A percentile compares a stretch with the other conserved stretches of the same genome.
Conservation (phyloP, 2,113 vertebrate species). For the Donacobius atricapilla region DNA sequence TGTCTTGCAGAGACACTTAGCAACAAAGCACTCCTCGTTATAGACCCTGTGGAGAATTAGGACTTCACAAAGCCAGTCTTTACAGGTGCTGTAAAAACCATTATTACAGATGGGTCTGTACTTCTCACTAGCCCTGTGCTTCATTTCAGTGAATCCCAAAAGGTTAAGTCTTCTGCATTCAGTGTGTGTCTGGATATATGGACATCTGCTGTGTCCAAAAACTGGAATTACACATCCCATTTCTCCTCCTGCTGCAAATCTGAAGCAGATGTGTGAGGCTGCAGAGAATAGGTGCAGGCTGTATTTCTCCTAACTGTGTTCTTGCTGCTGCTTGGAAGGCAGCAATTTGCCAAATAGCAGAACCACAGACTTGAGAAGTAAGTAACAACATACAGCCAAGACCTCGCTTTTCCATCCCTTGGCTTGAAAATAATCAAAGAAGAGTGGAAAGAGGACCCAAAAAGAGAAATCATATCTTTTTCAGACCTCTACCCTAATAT, state of each 20-base stretch:
- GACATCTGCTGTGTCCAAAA: background rate
- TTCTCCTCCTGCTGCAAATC: background rate
- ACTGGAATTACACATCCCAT: background rate
- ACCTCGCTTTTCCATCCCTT: background rate
- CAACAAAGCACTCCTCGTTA: background rate
- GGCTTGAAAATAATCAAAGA: background rate
- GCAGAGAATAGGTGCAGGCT: background rate
- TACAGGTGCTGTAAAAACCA: background rate
- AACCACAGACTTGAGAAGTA: background rate
- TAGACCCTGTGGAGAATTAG: background rate
- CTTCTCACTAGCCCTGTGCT: background rate
- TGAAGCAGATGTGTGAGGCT: background rate
- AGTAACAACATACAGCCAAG: background rate
- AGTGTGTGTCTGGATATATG: accelerated
- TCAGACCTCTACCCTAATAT: background rate
- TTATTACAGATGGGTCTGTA: background rate
- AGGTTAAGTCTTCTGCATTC: background rate
- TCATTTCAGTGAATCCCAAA: background rate
- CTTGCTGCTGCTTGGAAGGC: background rate
- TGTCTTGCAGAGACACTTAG: background rate
- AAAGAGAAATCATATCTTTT: background rate
- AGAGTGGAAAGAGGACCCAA: background rate
- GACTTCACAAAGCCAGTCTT: background rate
- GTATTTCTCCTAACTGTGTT: background rate
- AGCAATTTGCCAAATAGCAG: background rate